Base-by-base conservation (phyloP, 1,140 invertebrate genomes). In the Polyergus mexicanus region DNA sequence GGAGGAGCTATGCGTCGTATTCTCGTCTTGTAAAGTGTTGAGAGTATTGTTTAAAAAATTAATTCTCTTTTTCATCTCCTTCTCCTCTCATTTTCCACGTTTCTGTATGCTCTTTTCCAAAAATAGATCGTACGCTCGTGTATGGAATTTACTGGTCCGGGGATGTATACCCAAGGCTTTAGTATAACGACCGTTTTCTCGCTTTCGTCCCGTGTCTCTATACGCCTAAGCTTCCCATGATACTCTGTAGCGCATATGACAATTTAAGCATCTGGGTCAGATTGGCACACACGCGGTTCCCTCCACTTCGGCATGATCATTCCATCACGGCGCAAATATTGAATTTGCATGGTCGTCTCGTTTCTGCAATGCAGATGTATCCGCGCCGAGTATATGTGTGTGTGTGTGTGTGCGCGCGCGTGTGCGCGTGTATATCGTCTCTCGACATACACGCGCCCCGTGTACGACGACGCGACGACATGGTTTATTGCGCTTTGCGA, bases 361-460 rank as follows among this genome's bases (percentile, higher is more conserved):
- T 90, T 90, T 85, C 89, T 90, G 89, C 89, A 90, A 77, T 90
- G 89, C 89, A 86, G 89, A 90, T 90, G 72, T 84, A 86, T 83
- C 62, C 78, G 58, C 56, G 54, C 41, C 41, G 35, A 75, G 88
- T 62, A 75, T 77, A 58, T 77, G 63, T n/a, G 38, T 32, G 6
- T 25, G 58, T 16, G 60, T 54, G 56, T 35, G 62, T 63, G 44
- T 8, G 47, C 6, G 4, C 10, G 8, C 4, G 4, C 16, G 71
- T 13, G 38, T 41, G 2, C 13, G 44, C 7, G 56, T 44, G 62
- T 63, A 25, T 8, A 19, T 16, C 16, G 19, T 35, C 32, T 19
- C 19, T 83, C 68, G 51, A 81, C 41, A 71, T 63, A 58, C 51
- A 68, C 51, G 22, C 63, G 69, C 51, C 51, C 65, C 54, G 11